phyloP scores from a whole-genome alignment of 2,113 vertebrate species.

The Sigmodon hispidus region DNA sequence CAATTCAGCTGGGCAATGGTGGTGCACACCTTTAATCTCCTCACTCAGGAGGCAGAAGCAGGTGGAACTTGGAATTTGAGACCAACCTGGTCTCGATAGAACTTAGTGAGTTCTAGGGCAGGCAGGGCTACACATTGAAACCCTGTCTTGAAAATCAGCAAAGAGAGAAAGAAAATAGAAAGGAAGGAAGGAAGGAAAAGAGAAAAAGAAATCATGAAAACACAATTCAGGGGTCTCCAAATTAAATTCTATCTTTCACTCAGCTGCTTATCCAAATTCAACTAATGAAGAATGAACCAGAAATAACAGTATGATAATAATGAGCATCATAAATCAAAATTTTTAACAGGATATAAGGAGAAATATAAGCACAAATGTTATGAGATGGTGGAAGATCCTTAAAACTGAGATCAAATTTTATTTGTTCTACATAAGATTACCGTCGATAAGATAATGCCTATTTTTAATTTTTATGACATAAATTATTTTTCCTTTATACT shows the following conservation, averaged over 20 bases:
- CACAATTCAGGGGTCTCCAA: neutral
- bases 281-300: neutral
- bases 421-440: neutral
- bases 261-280: neutral
- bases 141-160: too few species aligned
- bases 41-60: neutral
- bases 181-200: neutral
- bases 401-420: constrained; percentile 1
- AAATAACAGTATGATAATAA: neutral
- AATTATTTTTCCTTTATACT: too few species aligned
- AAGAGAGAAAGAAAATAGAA: too few species aligned
- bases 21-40: neutral
- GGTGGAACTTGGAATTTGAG: too few species aligned
- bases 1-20: neutral
- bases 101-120: too few species aligned
- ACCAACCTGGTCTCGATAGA: too few species aligned
- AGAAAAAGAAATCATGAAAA: neutral
- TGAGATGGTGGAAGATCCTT: neutral
- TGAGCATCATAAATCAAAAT: neutral
- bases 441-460: neutral
- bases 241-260: neutral
- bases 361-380: neutral
- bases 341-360: neutral
- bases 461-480: neutral
- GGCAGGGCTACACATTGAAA: too few species aligned